These are phyloP conservation scores for Lineus longissimus DNA, from an alignment of 1,140 invertebrate genomes.

Conservation along the genomic window DNA sequence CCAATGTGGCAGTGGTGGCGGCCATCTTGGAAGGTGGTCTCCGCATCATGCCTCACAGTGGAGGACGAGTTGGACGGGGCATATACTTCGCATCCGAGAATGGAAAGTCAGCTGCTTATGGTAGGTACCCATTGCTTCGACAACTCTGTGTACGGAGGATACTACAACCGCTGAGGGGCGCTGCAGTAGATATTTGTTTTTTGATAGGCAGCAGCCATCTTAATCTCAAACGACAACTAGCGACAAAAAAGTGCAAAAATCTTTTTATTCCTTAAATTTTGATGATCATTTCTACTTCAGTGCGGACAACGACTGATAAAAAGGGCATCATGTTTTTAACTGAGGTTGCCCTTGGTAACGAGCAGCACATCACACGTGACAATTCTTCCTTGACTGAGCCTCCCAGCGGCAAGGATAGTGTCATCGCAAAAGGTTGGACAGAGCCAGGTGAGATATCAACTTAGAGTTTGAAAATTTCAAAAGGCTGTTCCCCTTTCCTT, in stretches of 20 bases:
- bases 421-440: conserved; percentile 51
- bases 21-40: conserved; percentile 57
- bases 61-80: conserved; percentile 55
- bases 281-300: no score
- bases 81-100: conserved; percentile 58
- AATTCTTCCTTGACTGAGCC: conserved; percentile 42
- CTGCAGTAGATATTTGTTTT: no score
- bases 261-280: no score
- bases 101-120: conserved; percentile 51
- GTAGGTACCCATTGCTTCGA: no score
- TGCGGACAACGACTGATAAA: conserved; percentile 27
- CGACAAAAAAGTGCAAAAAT: no score
- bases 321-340: conserved; percentile 56
- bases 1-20: conserved; percentile 56
- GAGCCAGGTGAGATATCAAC: conserved; percentile 50
- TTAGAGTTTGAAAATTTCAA: no score
- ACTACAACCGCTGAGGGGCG: no score
- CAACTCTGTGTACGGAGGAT: no score
- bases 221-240: no score
- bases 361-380: conserved; percentile 45
- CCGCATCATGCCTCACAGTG: conserved; percentile 58
- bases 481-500: no score
- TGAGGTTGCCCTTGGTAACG: conserved; percentile 55
- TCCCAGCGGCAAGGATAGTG: conserved; percentile 51
- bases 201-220: no score